Percentiles rank a stretch among this genome's conserved stretches.
These are phyloP conservation scores for Mallotus villosus DNA, from an alignment of 2,797 vertebrate species.

Conservation along the genomic window DNA sequence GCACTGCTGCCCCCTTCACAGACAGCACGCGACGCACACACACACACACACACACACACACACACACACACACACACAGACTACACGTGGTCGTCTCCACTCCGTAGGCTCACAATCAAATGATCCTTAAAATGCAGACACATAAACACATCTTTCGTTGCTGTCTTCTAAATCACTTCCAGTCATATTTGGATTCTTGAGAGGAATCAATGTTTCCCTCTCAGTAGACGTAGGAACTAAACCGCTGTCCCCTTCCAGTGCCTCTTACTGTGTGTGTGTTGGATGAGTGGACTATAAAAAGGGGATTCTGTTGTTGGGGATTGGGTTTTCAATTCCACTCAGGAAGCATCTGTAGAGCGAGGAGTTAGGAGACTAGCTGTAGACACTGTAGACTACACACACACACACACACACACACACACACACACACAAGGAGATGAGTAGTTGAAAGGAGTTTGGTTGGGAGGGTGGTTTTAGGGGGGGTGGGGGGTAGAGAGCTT, in stretches of 20 bases:
- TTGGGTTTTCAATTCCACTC: constrained; percentile 62
- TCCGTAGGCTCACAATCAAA: constrained; percentile 39
- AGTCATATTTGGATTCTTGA: constrained; percentile 63
- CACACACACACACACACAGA: constrained; percentile 14
- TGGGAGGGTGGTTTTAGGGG: neutral
- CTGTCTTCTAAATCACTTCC: constrained; percentile 65
- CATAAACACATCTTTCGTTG: constrained; percentile 48
- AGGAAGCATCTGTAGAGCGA: constrained; percentile 70
- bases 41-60: neutral
- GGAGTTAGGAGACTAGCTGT: constrained; percentile 56
- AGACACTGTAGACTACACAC: constrained; percentile 32
- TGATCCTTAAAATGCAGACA: constrained; percentile 38
- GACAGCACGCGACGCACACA: neutral
- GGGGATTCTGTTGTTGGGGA: constrained; percentile 59
- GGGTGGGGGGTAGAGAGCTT: neutral
- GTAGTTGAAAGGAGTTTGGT: neutral
- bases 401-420: constrained; percentile 10
- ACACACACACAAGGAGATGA: neutral
- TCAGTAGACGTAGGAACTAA: constrained; percentile 50
- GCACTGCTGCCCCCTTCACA: constrained; percentile 8
- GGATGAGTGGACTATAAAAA: constrained; percentile 52
- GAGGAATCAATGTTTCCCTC: constrained; percentile 56
- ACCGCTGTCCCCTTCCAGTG: constrained; percentile 48
- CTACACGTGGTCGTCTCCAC: constrained; percentile 51
- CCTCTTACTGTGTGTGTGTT: neutral